Evolutionary conservation across 2,113 vertebrate species (phyloP).

Genomic region (Abramis brama): DNA sequence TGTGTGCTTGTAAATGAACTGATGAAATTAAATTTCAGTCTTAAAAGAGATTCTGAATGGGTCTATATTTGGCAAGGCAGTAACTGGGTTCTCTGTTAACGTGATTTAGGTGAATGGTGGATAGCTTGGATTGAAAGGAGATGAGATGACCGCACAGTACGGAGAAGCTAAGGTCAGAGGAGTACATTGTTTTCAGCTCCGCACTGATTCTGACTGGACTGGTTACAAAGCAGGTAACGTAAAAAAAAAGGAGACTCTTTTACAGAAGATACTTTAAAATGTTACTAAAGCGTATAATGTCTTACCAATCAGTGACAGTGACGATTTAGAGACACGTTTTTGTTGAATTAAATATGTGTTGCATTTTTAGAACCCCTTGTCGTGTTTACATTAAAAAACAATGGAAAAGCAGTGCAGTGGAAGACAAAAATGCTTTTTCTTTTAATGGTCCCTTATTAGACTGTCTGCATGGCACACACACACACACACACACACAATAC

Average conservation of each 20-base stretch:
- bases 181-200: no score
- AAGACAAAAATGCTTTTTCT: background rate
- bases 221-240: background rate
- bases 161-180: background rate
- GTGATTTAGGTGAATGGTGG: constrained; percentile 29
- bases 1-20: constrained; percentile 32
- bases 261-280: no score
- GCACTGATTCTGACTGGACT: background rate
- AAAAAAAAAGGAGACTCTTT: background rate
- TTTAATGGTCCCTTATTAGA: background rate
- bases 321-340: no score
- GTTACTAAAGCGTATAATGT: no score
- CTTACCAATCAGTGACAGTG: no score
- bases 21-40: constrained; percentile 46
- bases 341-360: no score
- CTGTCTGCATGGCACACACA: background rate
- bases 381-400: background rate
- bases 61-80: constrained; percentile 39
- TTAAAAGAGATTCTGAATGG: constrained; percentile 17
- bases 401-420: background rate
- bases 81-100: constrained; percentile 21
- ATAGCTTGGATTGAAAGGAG: constrained; percentile 8
- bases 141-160: background rate
- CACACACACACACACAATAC: background rate
- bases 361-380: no score